Conservation (phyloP, 2,113 vertebrate species). For the Syngnathoides biaculeatus region DNA sequence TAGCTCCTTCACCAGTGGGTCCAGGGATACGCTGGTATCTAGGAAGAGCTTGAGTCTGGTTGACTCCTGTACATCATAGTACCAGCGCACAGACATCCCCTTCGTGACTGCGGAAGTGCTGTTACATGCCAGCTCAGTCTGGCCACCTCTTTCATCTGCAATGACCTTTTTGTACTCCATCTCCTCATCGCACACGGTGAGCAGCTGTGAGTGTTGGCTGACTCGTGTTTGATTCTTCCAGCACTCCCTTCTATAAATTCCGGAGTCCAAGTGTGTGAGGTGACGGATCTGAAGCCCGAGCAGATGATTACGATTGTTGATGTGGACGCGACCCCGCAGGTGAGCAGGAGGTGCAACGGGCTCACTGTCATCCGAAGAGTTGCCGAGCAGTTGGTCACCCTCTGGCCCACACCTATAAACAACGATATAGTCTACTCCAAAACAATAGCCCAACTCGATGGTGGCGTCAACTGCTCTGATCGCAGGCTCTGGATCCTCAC, state of each 20-base stretch:
- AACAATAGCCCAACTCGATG: slow-evolving; percentile 66
- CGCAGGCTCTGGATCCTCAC: slow-evolving; percentile 28
- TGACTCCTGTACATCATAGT: slow-evolving; percentile 32
- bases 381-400: slow-evolving; percentile 61
- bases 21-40: slow-evolving; percentile 54
- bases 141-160: slow-evolving; percentile 16
- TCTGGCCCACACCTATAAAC: slow-evolving; percentile 45
- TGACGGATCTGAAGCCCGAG: slow-evolving; percentile 54
- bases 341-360: slow-evolving; percentile 12
- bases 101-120: neutral
- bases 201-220: slow-evolving; percentile 29
- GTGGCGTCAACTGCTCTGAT: slow-evolving; percentile 32
- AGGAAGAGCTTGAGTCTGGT: slow-evolving; percentile 50
- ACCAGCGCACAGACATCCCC: slow-evolving; percentile 62
- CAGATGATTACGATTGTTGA: slow-evolving; percentile 12
- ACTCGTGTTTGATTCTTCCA: slow-evolving; percentile 41
- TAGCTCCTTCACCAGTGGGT: slow-evolving; percentile 45
- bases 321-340: slow-evolving; percentile 44
- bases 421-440: slow-evolving; percentile 64
- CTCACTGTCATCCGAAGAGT: slow-evolving; percentile 45
- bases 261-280: slow-evolving; percentile 57
- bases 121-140: slow-evolving; percentile 51
- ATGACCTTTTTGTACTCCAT: slow-evolving; percentile 28
- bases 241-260: slow-evolving; percentile 66
- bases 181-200: slow-evolving; percentile 60